Conservation (phyloP, 2,888 invertebrate species). For the Trypoxylon attenuatum region DNA sequence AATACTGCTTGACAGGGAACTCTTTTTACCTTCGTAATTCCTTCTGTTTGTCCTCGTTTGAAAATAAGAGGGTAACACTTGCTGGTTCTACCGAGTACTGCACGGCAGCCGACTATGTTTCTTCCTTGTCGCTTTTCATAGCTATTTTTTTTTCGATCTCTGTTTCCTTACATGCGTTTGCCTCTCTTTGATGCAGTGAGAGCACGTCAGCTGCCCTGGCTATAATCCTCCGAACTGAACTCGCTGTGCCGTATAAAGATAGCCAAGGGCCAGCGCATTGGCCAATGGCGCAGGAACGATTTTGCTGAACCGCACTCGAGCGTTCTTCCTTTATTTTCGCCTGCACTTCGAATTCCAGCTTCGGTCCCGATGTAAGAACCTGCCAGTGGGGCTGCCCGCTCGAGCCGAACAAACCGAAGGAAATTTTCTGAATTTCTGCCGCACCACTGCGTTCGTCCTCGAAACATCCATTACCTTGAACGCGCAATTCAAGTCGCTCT, state of each 20-base stretch:
- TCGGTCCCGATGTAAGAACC: constrained; percentile 10
- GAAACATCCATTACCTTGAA: constrained; percentile 7
- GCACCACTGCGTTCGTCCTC: constrained; percentile 10
- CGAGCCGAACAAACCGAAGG: constrained; percentile 11
- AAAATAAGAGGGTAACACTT: constrained; percentile 14
- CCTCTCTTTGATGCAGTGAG: constrained; percentile 47
- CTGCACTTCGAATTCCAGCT: constrained; percentile 15
- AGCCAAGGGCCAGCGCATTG: constrained; percentile 33
- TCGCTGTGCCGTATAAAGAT: constrained; percentile 44
- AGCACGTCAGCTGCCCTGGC: constrained; percentile 66
- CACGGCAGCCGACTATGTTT: constrained; percentile 11
- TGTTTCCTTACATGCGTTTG: constrained; percentile 39
- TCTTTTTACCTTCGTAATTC: constrained; percentile 24
- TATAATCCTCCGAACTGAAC: constrained; percentile 66
- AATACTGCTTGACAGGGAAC: constrained; percentile 2
- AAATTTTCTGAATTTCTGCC: constrained; percentile 34
- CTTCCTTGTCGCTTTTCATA: constrained; percentile 8
- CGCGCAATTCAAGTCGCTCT: constrained; percentile 19
- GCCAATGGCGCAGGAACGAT: constrained; percentile 46
- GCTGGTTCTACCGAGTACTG: constrained; percentile 7
- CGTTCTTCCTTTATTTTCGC: constrained; percentile 31
- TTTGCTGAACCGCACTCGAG: constrained; percentile 44
- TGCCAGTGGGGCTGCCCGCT: constrained; percentile 12
- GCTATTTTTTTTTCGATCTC: constrained; percentile 23
- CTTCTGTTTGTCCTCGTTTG: constrained; percentile 24